These are phyloP conservation scores for Calliopsis andreniformis DNA, from an alignment of 1,140 invertebrate genomes.

Conservation along the genomic window DNA sequence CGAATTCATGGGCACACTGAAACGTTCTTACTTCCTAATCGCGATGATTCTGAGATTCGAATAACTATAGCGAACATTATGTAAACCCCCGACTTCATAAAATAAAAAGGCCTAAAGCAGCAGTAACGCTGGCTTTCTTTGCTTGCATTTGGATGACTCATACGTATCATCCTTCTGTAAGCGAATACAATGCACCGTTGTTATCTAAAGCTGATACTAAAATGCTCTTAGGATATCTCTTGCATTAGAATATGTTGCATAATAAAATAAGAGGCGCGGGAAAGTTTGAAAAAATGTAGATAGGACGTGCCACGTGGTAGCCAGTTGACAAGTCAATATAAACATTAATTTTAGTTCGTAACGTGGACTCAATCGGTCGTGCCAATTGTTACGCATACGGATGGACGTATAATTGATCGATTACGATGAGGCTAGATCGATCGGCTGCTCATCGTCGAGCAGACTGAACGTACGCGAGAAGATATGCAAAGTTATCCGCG, in stretches of 20 bases:
- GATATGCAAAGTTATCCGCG: neutral
- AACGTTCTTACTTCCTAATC: neutral
- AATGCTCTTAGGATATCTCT: too few relatives aligned
- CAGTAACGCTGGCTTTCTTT: neutral
- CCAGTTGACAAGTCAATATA: conserved; percentile 33
- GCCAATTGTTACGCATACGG: neutral
- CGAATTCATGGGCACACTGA: conserved; percentile 6
- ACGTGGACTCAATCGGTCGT: neutral
- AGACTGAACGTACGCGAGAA: neutral
- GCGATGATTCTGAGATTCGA: neutral
- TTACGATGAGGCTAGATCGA: too few relatives aligned
- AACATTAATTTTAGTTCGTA: conserved; percentile 1
- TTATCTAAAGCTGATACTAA: too few relatives aligned
- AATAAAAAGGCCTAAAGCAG: neutral
- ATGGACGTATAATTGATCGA: neutral
- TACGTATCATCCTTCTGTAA: too few relatives aligned
- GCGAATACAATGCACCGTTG: too few relatives aligned
- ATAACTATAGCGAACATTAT: neutral
- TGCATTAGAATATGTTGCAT: too few relatives aligned
- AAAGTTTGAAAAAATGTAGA: too few relatives aligned
- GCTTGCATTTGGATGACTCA: too few relatives aligned
- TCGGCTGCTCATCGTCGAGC: neutral
- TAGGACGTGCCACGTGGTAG: too few relatives aligned
- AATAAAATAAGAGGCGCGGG: too few relatives aligned
- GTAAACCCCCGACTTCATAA: neutral